Evolutionary conservation across 2,888 invertebrate genomes (phyloP).

Genomic region (Pilophorus perplexus): DNA sequence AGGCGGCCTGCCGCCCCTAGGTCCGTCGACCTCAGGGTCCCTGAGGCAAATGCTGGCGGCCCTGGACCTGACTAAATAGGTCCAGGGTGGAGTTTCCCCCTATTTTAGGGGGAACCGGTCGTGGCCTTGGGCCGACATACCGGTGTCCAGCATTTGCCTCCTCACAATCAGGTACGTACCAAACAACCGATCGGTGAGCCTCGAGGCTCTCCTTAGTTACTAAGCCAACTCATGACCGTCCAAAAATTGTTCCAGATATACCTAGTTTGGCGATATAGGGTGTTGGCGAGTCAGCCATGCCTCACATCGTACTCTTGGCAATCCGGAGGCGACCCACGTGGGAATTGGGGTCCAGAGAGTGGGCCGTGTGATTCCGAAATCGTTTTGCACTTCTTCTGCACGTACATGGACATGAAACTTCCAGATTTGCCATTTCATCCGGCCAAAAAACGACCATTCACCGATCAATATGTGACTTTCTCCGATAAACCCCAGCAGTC

Average conservation of each 20-base stretch:
- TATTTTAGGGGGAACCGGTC: too few relatives aligned
- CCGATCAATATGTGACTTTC: neutral
- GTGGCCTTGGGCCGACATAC: too few relatives aligned
- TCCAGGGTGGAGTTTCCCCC: too few relatives aligned
- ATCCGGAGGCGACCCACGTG: neutral
- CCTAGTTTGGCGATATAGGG: slow-evolving; percentile 10
- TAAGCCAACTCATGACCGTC: neutral
- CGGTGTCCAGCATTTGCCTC: neutral
- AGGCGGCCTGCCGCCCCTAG: too few relatives aligned
- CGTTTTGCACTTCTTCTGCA: slow-evolving; percentile 1
- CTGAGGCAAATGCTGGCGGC: too few relatives aligned
- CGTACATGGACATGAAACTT: slow-evolving; percentile 9
- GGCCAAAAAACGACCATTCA: neutral
- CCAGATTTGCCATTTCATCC: neutral
- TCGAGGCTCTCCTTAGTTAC: too few relatives aligned
- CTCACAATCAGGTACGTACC: neutral
- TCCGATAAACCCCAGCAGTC: too few relatives aligned
- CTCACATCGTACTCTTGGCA: slow-evolving; percentile 1
- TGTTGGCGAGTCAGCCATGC: neutral
- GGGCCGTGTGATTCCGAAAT: neutral
- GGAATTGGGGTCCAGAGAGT: neutral
- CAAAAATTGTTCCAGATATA: neutral
- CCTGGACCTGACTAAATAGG: too few relatives aligned
- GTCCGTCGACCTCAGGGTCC: too few relatives aligned
- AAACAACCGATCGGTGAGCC: too few relatives aligned